A percentile compares a stretch with the other conserved stretches of the same genome.
Conservation (phyloP, 30 jellyfish, hydroid and myxozoan species). For the Hydra vulgaris region DNA sequence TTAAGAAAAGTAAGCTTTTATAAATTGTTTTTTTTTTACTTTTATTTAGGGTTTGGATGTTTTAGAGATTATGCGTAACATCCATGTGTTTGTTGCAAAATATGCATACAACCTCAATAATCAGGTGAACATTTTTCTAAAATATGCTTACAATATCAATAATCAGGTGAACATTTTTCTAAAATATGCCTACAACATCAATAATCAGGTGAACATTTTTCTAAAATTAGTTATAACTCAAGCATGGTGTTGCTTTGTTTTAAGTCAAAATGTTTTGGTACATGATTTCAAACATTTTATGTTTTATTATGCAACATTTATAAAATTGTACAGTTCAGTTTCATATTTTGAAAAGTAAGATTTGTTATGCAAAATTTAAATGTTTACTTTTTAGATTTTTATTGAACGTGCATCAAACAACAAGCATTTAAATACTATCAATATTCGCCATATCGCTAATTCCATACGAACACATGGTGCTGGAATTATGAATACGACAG, state of each 20-base stretch:
- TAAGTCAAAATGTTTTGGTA: no score
- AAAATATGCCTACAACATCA: no score
- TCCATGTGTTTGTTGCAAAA: constrained; percentile 88
- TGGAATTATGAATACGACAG: constrained; percentile 98
- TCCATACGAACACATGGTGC: constrained; percentile 98
- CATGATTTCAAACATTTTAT: no score
- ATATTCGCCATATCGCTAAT: constrained; percentile 96
- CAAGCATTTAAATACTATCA: constrained; percentile 86
- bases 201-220: no score
- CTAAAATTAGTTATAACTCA: no score
- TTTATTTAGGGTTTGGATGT: constrained; percentile 86
- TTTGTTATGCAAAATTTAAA: no score
- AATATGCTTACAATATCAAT: background rate
- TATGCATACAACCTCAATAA: constrained; percentile 91
- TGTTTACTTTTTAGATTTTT: no score
- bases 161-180: background rate
- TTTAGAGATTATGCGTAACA: constrained; percentile 89
- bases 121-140: constrained; percentile 46
- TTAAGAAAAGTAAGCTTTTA: background rate
- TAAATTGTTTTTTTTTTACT: background rate
- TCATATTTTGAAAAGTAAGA: no score
- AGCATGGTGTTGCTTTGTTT: no score
- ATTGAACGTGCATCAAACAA: constrained; percentile 95
- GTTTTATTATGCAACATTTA: no score
- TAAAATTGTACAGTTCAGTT: no score